A percentile compares a stretch with the other conserved stretches of the same genome.
Evolutionary conservation across 2,797 vertebrate species (phyloP).

Genomic region (Gouania willdenowi): DNA sequence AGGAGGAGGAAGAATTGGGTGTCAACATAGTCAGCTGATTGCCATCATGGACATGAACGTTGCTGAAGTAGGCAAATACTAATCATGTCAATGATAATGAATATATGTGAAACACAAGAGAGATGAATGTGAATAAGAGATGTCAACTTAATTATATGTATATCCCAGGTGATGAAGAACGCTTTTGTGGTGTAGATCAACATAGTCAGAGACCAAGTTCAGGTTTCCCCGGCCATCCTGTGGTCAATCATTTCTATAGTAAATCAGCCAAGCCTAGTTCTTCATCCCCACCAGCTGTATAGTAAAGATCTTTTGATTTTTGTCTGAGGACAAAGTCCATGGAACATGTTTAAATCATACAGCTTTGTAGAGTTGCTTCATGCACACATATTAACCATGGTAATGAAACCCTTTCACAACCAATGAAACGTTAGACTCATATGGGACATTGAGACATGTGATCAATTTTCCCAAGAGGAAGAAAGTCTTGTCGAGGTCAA

Average conservation of each 20-base stretch:
- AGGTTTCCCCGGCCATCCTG: too few species aligned
- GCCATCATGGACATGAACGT: constrained; percentile 35
- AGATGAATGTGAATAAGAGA: too few species aligned
- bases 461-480: constrained; percentile 60
- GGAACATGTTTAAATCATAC: constrained; percentile 47
- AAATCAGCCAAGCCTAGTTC: too few species aligned
- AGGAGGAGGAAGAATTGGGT: constrained; percentile 29
- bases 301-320: constrained; percentile 22
- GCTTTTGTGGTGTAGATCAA: constrained; percentile 31
- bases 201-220: constrained; percentile 29
- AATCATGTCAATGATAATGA: too few species aligned
- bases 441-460: constrained; percentile 67
- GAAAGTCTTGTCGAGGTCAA: constrained; percentile 64
- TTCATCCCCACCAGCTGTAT: constrained; percentile 14
- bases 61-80: too few species aligned
- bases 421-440: constrained; percentile 61
- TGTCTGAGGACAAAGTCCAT: constrained; percentile 19
- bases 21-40: constrained; percentile 45
- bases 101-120: too few species aligned
- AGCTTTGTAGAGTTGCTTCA: constrained; percentile 8
- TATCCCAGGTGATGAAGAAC: constrained; percentile 15
- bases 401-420: constrained; percentile 35
- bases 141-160: too few species aligned
- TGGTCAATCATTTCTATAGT: too few species aligned
- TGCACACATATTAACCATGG: constrained; percentile 28